Evolutionary conservation across 2,888 invertebrate species (phyloP).

Genomic region (Notodonta ziczac): DNA sequence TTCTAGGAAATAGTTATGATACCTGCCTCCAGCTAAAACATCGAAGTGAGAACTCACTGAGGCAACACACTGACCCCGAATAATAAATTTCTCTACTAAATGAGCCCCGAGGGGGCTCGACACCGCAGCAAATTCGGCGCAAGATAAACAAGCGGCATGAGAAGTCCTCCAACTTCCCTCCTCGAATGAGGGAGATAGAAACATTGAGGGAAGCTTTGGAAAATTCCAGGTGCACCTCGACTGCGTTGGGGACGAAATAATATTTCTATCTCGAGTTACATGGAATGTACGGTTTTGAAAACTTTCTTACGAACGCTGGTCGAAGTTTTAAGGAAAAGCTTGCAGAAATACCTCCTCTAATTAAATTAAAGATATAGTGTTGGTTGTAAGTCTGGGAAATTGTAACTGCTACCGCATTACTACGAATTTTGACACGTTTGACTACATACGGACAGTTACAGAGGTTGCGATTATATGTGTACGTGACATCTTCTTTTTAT

Average conservation of each 20-base stretch:
- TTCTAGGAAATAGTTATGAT: constrained; percentile 26
- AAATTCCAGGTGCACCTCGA: constrained; percentile 5
- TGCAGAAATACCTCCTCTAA: no score
- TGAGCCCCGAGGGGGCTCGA: constrained; percentile 36
- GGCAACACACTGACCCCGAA: constrained; percentile 47
- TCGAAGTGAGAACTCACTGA: constrained; percentile 37
- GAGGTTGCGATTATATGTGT: no score
- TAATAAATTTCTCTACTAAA: constrained; percentile 41
- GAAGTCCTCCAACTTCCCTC: constrained; percentile 19
- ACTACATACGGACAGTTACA: neutral
- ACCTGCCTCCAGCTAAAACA: constrained; percentile 32
- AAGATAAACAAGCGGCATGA: constrained; percentile 33
- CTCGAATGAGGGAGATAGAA: constrained; percentile 11
- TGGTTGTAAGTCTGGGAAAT: neutral
- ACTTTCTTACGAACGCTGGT: neutral
- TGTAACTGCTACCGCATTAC: neutral
- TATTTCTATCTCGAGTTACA: neutral
- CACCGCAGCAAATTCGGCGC: constrained; percentile 30
- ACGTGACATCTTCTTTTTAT: no score
- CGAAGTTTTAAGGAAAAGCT: no score
- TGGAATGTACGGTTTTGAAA: neutral
- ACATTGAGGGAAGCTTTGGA: neutral
- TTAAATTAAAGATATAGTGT: neutral
- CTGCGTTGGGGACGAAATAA: neutral
- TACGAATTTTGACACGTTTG: neutral